Base-by-base conservation (phyloP, 2,888 invertebrate genomes). In the Syrphus vitripennis region DNA sequence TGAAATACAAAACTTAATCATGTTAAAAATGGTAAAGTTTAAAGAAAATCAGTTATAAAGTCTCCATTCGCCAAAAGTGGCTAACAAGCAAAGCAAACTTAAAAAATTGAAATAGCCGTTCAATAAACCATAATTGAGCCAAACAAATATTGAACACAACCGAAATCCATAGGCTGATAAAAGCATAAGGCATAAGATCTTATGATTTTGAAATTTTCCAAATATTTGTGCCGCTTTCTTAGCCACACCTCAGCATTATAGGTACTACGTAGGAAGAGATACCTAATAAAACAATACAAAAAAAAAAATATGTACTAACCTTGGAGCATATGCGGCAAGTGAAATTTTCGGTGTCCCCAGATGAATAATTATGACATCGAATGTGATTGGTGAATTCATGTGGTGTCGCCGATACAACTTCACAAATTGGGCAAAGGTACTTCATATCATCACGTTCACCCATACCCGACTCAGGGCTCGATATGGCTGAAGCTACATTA, bases 331-430 rank as follows among this genome's bases (percentile, higher is more conserved):
- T 93, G 86, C 92, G 92, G 89, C 93, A 93, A 82, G 92, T 92
- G 88, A 92, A 93, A 88, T 93, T 92, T 88, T 92, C 92, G 26
- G 91, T 91, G 88, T 92, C 92, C 74, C 93, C 93, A 61, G 93
- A 92, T 89, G 93, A 93, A 90, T 94, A 94, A 90, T 95, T 95
- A 92, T 95, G 95, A 88, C 94, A 94, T 76, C 95, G 94, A 83
- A 96, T 95, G 91, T 96, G 96, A 83, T 95, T 93, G 31, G 96
- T 96, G 89, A 95, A 95, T 77, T 95, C 95, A 90, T 95, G 95
- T 87, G 95, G 94, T 31, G 94, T 94, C 59, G 93, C 93, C 77
- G 95, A 92, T 80, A 94, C 93, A 31, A 93, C 93, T 72, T 94
- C 93, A 91, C 96, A 96, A 80, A 95, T 94, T 19, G 95, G 95